Evolutionary conservation across 2,888 invertebrate species (phyloP).

Genomic region (Antheraea yamamai): DNA sequence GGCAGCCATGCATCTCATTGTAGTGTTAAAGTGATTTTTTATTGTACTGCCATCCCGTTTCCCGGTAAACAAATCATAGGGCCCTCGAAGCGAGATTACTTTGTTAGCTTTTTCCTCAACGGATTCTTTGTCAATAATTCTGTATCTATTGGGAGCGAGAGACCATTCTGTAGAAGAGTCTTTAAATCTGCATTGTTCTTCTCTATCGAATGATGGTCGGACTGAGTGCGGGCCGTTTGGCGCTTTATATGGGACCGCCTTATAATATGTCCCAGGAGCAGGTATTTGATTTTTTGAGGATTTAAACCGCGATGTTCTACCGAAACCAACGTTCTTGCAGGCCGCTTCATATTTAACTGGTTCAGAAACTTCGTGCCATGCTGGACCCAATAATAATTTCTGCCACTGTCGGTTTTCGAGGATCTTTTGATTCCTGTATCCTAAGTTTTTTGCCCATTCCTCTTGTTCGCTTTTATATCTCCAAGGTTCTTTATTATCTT

Average conservation of each 20-base stretch:
- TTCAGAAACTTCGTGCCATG: slow-evolving; percentile 55
- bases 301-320: slow-evolving; percentile 52
- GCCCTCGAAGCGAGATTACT: slow-evolving; percentile 63
- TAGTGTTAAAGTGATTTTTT: slow-evolving; percentile 76
- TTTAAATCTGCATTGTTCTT: slow-evolving; percentile 65
- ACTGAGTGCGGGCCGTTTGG: slow-evolving; percentile 63
- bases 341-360: slow-evolving; percentile 44
- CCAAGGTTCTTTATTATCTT: slow-evolving; percentile 61
- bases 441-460: slow-evolving; percentile 68
- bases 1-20: slow-evolving; percentile 47
- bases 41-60: slow-evolving; percentile 73
- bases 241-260: slow-evolving; percentile 52
- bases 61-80: slow-evolving; percentile 76
- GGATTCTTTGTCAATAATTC: slow-evolving; percentile 56
- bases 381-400: slow-evolving; percentile 58
- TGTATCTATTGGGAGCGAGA: slow-evolving; percentile 67
- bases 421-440: slow-evolving; percentile 66
- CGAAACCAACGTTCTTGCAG: slow-evolving; percentile 64
- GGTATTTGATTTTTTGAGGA: slow-evolving; percentile 43
- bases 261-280: slow-evolving; percentile 68
- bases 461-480: slow-evolving; percentile 64
- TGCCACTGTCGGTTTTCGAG: slow-evolving; percentile 53
- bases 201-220: slow-evolving; percentile 60
- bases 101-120: slow-evolving; percentile 65
- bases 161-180: slow-evolving; percentile 56